Evolutionary conservation across 2,113 vertebrate species (phyloP), one percentile per base, ranked within the genome.

Genomic region (Salvelinus namaycush): DNA sequence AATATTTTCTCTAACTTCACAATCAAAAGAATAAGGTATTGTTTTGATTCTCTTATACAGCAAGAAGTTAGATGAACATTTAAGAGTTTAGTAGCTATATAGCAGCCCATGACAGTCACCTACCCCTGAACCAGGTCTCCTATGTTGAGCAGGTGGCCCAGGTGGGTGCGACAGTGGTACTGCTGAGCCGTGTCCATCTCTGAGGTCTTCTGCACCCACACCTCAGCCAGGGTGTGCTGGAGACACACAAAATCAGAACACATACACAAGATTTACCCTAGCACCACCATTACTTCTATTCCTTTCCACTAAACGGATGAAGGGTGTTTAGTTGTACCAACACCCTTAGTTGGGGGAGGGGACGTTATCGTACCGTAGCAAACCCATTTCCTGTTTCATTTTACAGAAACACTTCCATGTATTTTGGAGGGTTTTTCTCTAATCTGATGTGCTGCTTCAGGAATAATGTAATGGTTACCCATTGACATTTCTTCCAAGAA

Each of bases 141-240:
- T 1, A 96, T 97, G 93, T 96, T 99, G 34, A 99, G 93, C 83
- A 99, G 92, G 89, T 99, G 97, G 0, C 97, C 98, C 90, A 99
- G 83, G 87, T 96, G 97, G 27, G 98, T 99, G 0, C 92, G 95
- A 89, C 97, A 98, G 93, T 99, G 96, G 81, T 98, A 98, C 68
- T 99, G 97, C 81, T 94, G 96, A 84, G 93, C 94, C 3, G 95
- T 97, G 83, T 96, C 76, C 96, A 99, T 88, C 91, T 99, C 98
- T 0, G 96, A 97, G 26, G 96, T 97, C 80, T 99, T 99, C 93
- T 95, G 95, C 34, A 99, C 96, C 97, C 98, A 99, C 70, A 97
- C 94, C 83, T 99, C 97, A 70, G 96, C 96, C 82, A 99, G 93
- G 0, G 85, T 93, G 88, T 99, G 98, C 98, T 99, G 87, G 24